Evolutionary conservation across 2,888 invertebrate genomes (phyloP).

Genomic region (Cephalotes varians): DNA sequence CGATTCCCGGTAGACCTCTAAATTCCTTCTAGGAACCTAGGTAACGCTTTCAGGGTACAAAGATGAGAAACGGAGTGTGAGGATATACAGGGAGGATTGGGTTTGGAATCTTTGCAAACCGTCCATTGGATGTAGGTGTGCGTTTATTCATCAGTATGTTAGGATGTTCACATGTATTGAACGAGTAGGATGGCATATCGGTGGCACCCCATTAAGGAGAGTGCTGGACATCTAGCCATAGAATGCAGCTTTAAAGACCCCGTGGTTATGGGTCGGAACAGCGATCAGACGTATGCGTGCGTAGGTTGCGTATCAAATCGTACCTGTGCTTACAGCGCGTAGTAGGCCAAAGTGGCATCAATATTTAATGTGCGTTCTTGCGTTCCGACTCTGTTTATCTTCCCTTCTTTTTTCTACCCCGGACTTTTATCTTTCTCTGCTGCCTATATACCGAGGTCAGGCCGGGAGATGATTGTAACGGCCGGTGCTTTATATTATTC

Average conservation of each 20-base stretch:
- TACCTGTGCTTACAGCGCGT: slow-evolving; percentile 54
- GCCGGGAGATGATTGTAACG: slow-evolving; percentile 34
- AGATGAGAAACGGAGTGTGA: slow-evolving; percentile 70
- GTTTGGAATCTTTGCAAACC: slow-evolving; percentile 1
- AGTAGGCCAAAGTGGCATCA: slow-evolving; percentile 77
- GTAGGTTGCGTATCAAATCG: slow-evolving; percentile 57
- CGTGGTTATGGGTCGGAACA: slow-evolving; percentile 47
- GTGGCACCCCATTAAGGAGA: slow-evolving; percentile 83
- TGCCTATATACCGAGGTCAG: neutral
- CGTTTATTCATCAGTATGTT: neutral
- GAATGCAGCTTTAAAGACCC: slow-evolving; percentile 64
- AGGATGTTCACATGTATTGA: slow-evolving; percentile 38
- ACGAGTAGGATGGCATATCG: slow-evolving; percentile 77
- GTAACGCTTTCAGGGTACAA: slow-evolving; percentile 57
- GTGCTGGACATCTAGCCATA: slow-evolving; percentile 80
- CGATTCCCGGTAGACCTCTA: slow-evolving; percentile 79
- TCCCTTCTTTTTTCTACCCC: slow-evolving; percentile 10
- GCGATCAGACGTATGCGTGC: slow-evolving; percentile 45
- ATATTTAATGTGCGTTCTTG: slow-evolving; percentile 78
- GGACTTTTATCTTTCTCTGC: neutral
- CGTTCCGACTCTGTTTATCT: slow-evolving; percentile 56
- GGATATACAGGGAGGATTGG: slow-evolving; percentile 15
- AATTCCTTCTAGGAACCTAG: slow-evolving; percentile 75
- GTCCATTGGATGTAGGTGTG: slow-evolving; percentile 1
- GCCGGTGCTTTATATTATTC: slow-evolving; percentile 83